Evolutionary conservation across 2,888 invertebrate genomes (phyloP), one percentile per base, ranked within the genome.

Genomic region (Megamerina dolium): DNA sequence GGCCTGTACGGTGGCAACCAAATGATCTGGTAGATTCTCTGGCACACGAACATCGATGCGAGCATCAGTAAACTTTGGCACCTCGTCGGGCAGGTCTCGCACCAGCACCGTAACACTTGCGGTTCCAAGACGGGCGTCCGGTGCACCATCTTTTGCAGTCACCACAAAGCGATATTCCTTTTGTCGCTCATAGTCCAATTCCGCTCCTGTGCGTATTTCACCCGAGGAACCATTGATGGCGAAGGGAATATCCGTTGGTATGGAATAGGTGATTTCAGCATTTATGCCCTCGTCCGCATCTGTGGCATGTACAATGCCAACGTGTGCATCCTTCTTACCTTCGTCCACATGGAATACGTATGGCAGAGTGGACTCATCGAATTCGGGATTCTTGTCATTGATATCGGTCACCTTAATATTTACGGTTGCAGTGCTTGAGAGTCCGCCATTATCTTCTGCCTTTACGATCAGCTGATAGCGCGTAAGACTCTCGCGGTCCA

Each of bases 341-440:
- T 90, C 89, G 64, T 84, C 83, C 1, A 89, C 85, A n/a, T 78
- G 74, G 68, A 92, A 92, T 30, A 79, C 73, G 59, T 92, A 92
- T 0, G 88, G 87, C 50, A 85, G 76, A 16, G 77, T 79, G 2
- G 64, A 62, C 40, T 79, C 78, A n/a, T 86, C 80, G 60, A 92
- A 93, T 61, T 86, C 87, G 0, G 92, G 92, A 66, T 90, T 91
- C 59, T 91, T 89, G 61, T 93, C 92, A 63, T 92, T 92, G 49
- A 91, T 88, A 58, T 93, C 93, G 0, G 89, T 88, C 2, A 93
- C 87, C 63, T 85, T 85, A 43, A 93, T 86, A 58, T 90, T 89
- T 0, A 92, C 86, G 0, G 87, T 88, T 0, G 88, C 85, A 2
- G 85, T 87, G 56, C 84, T 87, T 0, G 84, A 81, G 27, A 91